These are phyloP conservation scores for Heteromormyrus szaboi DNA, from an alignment of 2,797 vertebrate species.

Conservation along the genomic window DNA sequence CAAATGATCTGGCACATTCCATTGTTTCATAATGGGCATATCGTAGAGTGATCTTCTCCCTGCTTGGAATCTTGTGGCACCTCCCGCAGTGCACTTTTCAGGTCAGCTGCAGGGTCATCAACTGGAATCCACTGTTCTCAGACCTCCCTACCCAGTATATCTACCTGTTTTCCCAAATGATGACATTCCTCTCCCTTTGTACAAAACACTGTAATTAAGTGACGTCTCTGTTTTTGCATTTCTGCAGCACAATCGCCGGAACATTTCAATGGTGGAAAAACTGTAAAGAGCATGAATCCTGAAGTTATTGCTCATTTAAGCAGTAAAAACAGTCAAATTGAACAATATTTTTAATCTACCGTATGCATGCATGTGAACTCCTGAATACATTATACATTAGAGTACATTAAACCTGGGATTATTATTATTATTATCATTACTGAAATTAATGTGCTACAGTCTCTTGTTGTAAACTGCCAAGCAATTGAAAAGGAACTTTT, in stretches of 20 bases:
- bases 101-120: background rate
- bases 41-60: background rate
- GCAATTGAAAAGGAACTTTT: background rate
- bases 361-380: background rate
- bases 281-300: background rate
- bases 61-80: background rate
- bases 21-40: constrained; percentile 31
- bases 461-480: background rate
- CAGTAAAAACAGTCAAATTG: constrained; percentile 17
- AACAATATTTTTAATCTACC: constrained; percentile 14
- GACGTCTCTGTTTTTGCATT: constrained; percentile 27
- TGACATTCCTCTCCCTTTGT: constrained; percentile 9
- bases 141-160: constrained; percentile 17
- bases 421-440: background rate
- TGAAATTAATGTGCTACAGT: background rate
- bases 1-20: constrained; percentile 17
- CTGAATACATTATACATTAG: background rate
- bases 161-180: background rate
- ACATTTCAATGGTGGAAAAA: constrained; percentile 13
- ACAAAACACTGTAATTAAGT: constrained; percentile 42
- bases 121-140: background rate
- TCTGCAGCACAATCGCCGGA: constrained; percentile 36
- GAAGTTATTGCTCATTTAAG: background rate
- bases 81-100: background rate
- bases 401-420: background rate